phyloP scores from a whole-genome alignment of 2,113 vertebrate genomes.

The Dascyllus trimaculatus region DNA sequence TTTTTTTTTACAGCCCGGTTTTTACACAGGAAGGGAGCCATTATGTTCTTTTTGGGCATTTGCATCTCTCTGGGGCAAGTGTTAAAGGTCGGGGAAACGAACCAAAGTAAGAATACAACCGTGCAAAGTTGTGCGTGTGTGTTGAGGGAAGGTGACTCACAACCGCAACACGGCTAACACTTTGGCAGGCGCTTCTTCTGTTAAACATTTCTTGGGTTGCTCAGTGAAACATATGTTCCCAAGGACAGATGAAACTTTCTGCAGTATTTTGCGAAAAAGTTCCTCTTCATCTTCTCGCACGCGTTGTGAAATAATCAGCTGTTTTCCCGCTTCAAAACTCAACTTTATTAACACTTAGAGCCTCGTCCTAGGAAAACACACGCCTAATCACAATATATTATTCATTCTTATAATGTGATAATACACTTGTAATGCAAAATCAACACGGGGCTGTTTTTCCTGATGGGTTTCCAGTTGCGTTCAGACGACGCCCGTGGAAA shows the following conservation, averaged over 20 bases:
- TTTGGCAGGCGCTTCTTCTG: constrained; percentile 53
- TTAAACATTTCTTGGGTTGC: constrained; percentile 61
- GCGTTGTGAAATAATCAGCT: constrained; percentile 30
- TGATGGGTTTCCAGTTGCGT: constrained; percentile 70
- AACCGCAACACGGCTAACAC: constrained; percentile 36
- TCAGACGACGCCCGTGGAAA: constrained; percentile 69
- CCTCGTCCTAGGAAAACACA: constrained; percentile 49
- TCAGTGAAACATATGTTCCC: constrained; percentile 54
- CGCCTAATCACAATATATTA: constrained; percentile 55
- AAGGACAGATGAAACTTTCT: constrained; percentile 49
- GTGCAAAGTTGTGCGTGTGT: constrained; percentile 38
- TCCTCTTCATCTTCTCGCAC: background rate
- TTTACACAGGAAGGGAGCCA: constrained; percentile 98
- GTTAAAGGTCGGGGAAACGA: constrained; percentile 95
- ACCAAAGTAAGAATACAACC: constrained; percentile 86
- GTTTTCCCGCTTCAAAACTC: constrained; percentile 16
- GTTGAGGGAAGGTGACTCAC: constrained; percentile 66
- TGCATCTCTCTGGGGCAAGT: constrained; percentile 93
- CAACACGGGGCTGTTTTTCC: constrained; percentile 65
- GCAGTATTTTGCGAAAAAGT: constrained; percentile 3
- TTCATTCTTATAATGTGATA: constrained; percentile 65
- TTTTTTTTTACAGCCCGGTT: constrained; percentile 92
- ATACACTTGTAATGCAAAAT: constrained; percentile 62
- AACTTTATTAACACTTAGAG: constrained; percentile 53
- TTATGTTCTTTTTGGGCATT: constrained; percentile 98